Percentiles rank a stretch among this genome's conserved stretches.
phyloP scores from a whole-genome alignment of 2,113 vertebrate genomes.

The Microcebus jonahi region DNA sequence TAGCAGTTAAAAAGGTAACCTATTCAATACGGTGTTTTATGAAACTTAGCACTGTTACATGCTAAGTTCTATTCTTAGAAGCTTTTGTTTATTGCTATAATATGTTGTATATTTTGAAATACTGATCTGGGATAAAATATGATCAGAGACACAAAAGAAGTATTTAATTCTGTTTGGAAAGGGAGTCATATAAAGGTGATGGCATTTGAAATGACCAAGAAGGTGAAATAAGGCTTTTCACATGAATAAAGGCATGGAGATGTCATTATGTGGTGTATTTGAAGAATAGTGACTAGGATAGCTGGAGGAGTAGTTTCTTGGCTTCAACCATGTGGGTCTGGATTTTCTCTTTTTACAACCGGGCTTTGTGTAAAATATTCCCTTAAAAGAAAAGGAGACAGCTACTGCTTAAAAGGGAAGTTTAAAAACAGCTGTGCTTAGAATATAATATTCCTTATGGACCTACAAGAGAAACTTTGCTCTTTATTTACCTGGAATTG shows the following conservation, averaged over 20 bases:
- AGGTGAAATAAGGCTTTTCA: neutral
- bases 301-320: neutral
- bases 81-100: neutral
- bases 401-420: neutral
- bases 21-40: neutral
- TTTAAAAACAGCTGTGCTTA: neutral
- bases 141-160: neutral
- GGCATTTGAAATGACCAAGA: neutral
- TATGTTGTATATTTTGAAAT: neutral
- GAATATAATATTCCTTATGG: neutral
- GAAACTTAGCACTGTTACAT: neutral
- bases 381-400: neutral
- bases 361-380: neutral
- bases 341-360: neutral
- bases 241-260: neutral
- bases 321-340: neutral
- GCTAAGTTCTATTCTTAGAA: neutral
- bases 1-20: constrained; percentile 20
- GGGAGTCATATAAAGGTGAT: neutral
- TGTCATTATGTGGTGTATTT: neutral
- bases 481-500: neutral
- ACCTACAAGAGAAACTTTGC: neutral
- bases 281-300: neutral
- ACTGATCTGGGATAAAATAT: neutral
- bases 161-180: neutral